phyloP scores from a whole-genome alignment of 1,140 invertebrate species.

The Drosophila bocki region DNA sequence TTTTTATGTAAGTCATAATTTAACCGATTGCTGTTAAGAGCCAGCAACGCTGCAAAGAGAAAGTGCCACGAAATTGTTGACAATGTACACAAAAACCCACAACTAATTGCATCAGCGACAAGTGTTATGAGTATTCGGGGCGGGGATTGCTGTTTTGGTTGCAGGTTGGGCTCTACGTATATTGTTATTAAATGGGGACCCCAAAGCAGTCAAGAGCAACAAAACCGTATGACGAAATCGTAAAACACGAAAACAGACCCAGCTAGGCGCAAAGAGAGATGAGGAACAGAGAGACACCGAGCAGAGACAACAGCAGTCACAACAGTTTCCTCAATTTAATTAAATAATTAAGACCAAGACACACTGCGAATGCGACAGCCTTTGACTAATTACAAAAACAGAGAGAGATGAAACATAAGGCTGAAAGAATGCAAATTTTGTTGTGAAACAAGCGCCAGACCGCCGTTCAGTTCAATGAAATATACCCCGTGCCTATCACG shows the following conservation, averaged over 20 bases:
- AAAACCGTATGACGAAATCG: conserved; percentile 65
- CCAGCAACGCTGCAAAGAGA: conserved; percentile 19
- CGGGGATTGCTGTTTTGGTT: conserved; percentile 22
- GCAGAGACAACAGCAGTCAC: conserved; percentile 38
- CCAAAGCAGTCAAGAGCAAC: conserved; percentile 43
- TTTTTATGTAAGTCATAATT: conserved; percentile 36
- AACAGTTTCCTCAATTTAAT: conserved; percentile 76
- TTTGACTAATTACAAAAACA: conserved; percentile 66
- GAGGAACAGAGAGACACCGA: conserved; percentile 1
- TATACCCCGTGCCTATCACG: conserved; percentile 24
- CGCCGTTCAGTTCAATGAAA: conserved; percentile 37
- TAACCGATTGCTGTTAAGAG: conserved; percentile 12
- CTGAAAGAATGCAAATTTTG: conserved; percentile 56
- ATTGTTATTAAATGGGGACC: conserved; percentile 52
- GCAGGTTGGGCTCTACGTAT: conserved; percentile 21
- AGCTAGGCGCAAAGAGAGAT: conserved; percentile 34
- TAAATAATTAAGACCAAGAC: conserved; percentile 70
- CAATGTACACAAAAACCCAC: conserved; percentile 32
- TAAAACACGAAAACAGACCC: conserved; percentile 38
- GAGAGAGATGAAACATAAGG: conserved; percentile 30
- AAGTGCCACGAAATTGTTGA: conserved; percentile 50
- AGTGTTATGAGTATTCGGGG: conserved; percentile 25
- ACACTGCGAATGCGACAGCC: conserved; percentile 28
- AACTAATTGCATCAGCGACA: conserved; percentile 59
- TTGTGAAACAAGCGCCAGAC: conserved; percentile 28